Evolutionary conservation across 2,888 invertebrate genomes (phyloP).

Genomic region (Orthosia incerta): DNA sequence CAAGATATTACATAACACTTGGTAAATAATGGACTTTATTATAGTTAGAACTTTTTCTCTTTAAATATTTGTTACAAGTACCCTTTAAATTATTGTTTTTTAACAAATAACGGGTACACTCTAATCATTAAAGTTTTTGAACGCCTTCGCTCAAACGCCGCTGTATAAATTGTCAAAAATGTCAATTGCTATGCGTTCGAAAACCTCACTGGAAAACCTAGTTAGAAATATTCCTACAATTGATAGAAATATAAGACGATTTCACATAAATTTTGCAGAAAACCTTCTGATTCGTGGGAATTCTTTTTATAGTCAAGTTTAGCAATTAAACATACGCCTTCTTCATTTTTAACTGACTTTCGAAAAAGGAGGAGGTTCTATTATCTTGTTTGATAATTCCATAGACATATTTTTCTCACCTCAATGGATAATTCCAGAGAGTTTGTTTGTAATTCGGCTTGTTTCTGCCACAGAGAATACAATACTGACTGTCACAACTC

Average conservation of each 20-base stretch:
- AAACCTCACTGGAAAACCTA: constrained; percentile 4
- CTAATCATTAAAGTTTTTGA: background rate
- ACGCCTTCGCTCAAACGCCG: constrained; percentile 14
- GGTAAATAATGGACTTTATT: background rate
- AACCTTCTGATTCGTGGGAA: background rate
- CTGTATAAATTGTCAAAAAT: background rate
- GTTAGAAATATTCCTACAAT: background rate
- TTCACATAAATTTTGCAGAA: too few relatives aligned
- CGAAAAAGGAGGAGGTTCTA: too few relatives aligned
- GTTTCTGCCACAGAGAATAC: constrained; percentile 18
- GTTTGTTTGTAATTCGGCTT: background rate
- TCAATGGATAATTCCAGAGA: too few relatives aligned
- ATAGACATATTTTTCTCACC: too few relatives aligned
- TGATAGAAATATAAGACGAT: too few relatives aligned
- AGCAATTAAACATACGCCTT: background rate
- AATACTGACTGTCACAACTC: too few relatives aligned
- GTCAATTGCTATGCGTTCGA: constrained; percentile 23
- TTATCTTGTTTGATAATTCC: too few relatives aligned
- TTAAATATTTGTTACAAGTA: background rate
- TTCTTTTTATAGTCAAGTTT: background rate
- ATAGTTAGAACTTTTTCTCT: too few relatives aligned
- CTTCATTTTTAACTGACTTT: too few relatives aligned
- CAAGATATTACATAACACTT: background rate
- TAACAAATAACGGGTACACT: too few relatives aligned
- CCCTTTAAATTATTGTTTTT: background rate